Conservation (phyloP, 2,888 invertebrate species). For the Villa cingulata region DNA sequence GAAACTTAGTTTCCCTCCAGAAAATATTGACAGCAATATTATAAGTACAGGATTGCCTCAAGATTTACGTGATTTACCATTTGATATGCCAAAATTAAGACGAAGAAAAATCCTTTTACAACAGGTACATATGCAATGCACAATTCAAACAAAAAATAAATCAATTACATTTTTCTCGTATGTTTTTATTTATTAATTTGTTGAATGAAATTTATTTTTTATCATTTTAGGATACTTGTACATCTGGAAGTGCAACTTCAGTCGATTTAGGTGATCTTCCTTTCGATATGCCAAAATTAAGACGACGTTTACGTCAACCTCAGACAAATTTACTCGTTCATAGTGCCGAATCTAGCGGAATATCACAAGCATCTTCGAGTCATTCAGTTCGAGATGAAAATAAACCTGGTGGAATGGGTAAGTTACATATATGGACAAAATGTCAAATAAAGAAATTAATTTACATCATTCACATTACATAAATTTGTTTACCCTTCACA, state of each 20-base stretch:
- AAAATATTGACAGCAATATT: constrained; percentile 29
- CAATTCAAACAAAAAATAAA: too few relatives aligned
- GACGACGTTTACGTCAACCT: constrained; percentile 50
- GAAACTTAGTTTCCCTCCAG: constrained; percentile 41
- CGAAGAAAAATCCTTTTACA: constrained; percentile 52
- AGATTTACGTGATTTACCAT: constrained; percentile 67
- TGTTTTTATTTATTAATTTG: background rate
- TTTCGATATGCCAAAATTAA: constrained; percentile 82
- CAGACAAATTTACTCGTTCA: constrained; percentile 30
- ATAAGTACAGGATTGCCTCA: constrained; percentile 39
- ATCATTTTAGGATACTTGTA: constrained; percentile 39
- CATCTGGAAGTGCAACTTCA: constrained; percentile 56
- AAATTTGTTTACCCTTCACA: too few relatives aligned
- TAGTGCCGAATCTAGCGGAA: constrained; percentile 55
- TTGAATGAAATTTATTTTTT: constrained; percentile 1
- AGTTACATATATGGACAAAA: too few relatives aligned
- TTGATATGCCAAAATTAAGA: constrained; percentile 79
- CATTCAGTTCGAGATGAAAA: constrained; percentile 65
- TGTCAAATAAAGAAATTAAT: too few relatives aligned
- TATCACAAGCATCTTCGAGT: constrained; percentile 69
- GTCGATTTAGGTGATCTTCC: constrained; percentile 72
- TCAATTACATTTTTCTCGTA: background rate
- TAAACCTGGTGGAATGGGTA: constrained; percentile 40
- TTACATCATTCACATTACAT: too few relatives aligned
- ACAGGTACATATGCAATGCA: constrained; percentile 40